These are phyloP conservation scores for Pogonophryne albipinna DNA, from an alignment of 2,797 vertebrate genomes.

Conservation along the genomic window DNA sequence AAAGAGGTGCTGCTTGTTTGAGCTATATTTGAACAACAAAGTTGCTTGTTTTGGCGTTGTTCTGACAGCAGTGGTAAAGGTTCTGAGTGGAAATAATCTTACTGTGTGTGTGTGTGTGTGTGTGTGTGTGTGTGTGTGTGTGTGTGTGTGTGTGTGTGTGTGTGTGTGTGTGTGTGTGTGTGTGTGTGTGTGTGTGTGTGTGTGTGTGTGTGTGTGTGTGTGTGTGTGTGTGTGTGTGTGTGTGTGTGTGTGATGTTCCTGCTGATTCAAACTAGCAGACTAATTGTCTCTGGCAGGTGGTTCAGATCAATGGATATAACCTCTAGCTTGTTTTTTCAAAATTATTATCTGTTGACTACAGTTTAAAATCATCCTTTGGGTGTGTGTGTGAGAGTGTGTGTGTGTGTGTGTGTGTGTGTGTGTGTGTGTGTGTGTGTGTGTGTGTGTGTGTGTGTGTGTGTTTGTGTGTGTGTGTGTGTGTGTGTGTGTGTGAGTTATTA, in stretches of 20 bases:
- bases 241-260: constrained; percentile 27
- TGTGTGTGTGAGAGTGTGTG: neutral
- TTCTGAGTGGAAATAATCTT: constrained; percentile 49
- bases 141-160: neutral
- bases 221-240: no score
- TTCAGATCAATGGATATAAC: constrained; percentile 55
- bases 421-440: neutral
- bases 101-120: neutral
- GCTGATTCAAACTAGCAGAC: constrained; percentile 49
- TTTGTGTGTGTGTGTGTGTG: constrained; percentile 4
- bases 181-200: neutral
- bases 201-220: neutral
- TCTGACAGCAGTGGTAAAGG: constrained; percentile 54
- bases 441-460: neutral
- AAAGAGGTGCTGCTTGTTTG: constrained; percentile 19
- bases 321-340: constrained; percentile 25
- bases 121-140: neutral
- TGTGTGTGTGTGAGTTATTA: constrained; percentile 3
- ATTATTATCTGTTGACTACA: constrained; percentile 44
- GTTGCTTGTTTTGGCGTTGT: constrained; percentile 52
- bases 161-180: neutral
- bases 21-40: constrained; percentile 69
- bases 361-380: constrained; percentile 15
- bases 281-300: constrained; percentile 62
- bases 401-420: constrained; percentile 9